Percentiles rank a stretch among this genome's conserved stretches.
Conservation (phyloP, 2,797 vertebrate genomes). For the Ctenochaetus hawaiiensis region DNA sequence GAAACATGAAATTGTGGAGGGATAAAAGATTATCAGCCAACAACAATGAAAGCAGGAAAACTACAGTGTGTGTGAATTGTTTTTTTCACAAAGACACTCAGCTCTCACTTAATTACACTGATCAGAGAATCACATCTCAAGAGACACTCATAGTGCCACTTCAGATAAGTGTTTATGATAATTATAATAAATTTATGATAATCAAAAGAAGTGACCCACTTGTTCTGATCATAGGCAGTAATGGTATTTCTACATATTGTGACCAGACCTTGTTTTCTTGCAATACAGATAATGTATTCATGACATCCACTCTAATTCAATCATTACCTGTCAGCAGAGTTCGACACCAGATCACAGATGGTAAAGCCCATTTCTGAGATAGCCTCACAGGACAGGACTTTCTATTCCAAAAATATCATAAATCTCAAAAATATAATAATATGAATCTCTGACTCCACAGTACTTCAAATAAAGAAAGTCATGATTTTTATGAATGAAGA, state of each 20-base stretch:
- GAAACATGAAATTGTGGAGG: not conserved
- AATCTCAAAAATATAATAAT: conserved; percentile 34
- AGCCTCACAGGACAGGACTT: conserved; percentile 1
- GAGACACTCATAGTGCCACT: conserved; percentile 11
- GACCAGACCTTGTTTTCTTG: not conserved
- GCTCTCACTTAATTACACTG: conserved; percentile 4
- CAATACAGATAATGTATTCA: not conserved
- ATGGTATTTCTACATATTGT: not conserved
- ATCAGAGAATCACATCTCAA: conserved; percentile 30
- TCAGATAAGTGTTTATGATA: conserved; percentile 23
- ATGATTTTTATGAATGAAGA: conserved; percentile 51
- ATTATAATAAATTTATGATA: conserved; percentile 28
- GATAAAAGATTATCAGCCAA: not conserved
- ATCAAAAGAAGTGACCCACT: conserved; percentile 22
- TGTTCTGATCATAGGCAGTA: conserved; percentile 14
- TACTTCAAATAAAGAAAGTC: conserved; percentile 15
- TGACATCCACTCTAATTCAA: not conserved
- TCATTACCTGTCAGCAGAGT: conserved; percentile 14
- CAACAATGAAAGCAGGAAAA: conserved; percentile 3
- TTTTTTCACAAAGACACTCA: conserved; percentile 20
- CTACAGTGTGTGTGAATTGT: not conserved
- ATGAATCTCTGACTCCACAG: not conserved
- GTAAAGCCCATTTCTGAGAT: conserved; percentile 14
- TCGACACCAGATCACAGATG: conserved; percentile 18
- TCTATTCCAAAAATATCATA: conserved; percentile 48